phyloP scores from a whole-genome alignment of 1,140 invertebrate genomes.

The Pogonomyrmex barbatus region DNA sequence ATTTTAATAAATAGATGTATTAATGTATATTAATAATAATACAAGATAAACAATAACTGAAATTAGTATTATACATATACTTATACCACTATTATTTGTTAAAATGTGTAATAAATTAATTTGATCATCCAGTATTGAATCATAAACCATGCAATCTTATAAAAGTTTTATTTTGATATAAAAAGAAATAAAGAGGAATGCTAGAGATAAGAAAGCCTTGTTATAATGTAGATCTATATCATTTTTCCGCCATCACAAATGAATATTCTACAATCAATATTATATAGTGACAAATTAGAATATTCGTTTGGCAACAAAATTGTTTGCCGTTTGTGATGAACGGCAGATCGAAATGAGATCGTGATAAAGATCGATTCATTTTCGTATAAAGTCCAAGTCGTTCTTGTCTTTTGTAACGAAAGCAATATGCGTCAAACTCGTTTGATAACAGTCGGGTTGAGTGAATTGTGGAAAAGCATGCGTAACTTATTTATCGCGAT shows the following conservation, averaged over 20 bases:
- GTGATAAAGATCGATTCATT: background rate
- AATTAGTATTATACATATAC: background rate
- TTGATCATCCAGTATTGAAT: background rate
- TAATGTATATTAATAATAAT: background rate
- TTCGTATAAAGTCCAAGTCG: background rate
- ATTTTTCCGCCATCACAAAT: background rate
- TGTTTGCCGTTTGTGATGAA: background rate
- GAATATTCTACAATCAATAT: background rate
- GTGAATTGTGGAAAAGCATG: slow-evolving; percentile 13
- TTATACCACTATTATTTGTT: background rate
- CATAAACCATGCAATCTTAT: background rate
- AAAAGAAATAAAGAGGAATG: background rate
- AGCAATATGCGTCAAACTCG: background rate
- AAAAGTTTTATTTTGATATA: background rate
- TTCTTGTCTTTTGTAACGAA: background rate
- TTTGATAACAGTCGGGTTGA: background rate
- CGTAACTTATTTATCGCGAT: slow-evolving; percentile 40
- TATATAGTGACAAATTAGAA: background rate
- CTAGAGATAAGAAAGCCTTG: background rate
- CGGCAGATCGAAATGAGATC: background rate
- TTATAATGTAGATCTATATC: background rate
- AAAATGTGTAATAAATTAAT: background rate
- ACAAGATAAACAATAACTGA: background rate
- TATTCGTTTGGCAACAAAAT: background rate
- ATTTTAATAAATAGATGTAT: background rate